These are phyloP conservation scores for Laticauda laticaudata DNA, from an alignment of 2,113 vertebrate species.

Conservation along the genomic window DNA sequence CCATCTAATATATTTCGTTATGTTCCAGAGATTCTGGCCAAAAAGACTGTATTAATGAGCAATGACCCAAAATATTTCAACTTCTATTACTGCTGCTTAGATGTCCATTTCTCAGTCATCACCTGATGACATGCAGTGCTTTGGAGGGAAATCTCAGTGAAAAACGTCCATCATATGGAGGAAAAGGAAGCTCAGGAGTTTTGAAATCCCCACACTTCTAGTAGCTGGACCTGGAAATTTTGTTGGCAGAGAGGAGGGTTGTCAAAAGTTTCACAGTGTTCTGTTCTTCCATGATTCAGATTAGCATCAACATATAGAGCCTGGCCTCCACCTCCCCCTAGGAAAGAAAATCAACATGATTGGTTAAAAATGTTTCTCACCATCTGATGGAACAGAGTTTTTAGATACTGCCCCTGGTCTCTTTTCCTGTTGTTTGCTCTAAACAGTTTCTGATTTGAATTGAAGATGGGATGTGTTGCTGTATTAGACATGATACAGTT, in stretches of 20 bases:
- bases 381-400: not conserved
- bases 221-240: constrained; percentile 79
- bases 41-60: not conserved
- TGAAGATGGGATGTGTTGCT: not conserved
- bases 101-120: not conserved
- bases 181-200: constrained; percentile 31
- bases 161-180: not conserved
- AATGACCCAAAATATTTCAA: not conserved
- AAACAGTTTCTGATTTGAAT: not conserved
- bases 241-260: constrained; percentile 79
- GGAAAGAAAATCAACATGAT: not conserved
- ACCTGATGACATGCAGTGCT: not conserved
- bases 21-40: not conserved
- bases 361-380: not conserved
- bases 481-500: not conserved
- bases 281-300: constrained; percentile 71
- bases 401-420: not conserved
- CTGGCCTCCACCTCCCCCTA: constrained; percentile 81
- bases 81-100: not conserved
- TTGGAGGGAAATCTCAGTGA: not conserved
- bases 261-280: constrained; percentile 80
- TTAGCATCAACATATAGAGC: constrained; percentile 71
- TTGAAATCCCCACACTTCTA: constrained; percentile 84
- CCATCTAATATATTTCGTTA: not conserved
- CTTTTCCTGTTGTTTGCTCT: not conserved